These are phyloP conservation scores for Drosophila parthenogenetica DNA, from an alignment of 2,888 invertebrate species.

Conservation along the genomic window DNA sequence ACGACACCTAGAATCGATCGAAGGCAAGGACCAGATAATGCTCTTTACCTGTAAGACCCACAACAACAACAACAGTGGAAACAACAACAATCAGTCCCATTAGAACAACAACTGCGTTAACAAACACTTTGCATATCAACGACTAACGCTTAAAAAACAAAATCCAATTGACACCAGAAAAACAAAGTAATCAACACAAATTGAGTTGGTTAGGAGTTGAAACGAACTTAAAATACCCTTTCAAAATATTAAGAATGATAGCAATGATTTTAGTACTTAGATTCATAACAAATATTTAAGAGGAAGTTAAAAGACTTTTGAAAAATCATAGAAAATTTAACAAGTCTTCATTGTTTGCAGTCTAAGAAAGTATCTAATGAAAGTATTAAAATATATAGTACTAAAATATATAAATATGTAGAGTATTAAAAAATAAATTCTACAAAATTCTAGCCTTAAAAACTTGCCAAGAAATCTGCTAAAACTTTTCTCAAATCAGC, in stretches of 20 bases:
- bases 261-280: too few species aligned
- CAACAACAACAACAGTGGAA: slow-evolving; percentile 11
- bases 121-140: slow-evolving; percentile 76
- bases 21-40: slow-evolving; percentile 35
- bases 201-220: background rate
- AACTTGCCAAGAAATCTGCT: too few species aligned
- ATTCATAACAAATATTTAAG: too few species aligned
- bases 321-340: too few species aligned
- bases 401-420: too few species aligned
- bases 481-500: too few species aligned
- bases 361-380: too few species aligned
- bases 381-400: too few species aligned
- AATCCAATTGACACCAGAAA: slow-evolving; percentile 50
- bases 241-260: background rate
- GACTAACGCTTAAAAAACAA: slow-evolving; percentile 26
- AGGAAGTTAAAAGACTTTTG: too few species aligned
- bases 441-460: too few species aligned
- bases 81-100: slow-evolving; percentile 10
- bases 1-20: slow-evolving; percentile 26
- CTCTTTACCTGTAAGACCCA: slow-evolving; percentile 21
- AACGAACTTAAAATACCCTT: slow-evolving; percentile 8
- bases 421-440: too few species aligned
- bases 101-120: slow-evolving; percentile 41
- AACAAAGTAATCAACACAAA: slow-evolving; percentile 59
- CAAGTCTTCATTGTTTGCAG: too few species aligned